Base-by-base conservation (phyloP, 2,797 vertebrate genomes). In the Pipistrellus kuhlii region DNA sequence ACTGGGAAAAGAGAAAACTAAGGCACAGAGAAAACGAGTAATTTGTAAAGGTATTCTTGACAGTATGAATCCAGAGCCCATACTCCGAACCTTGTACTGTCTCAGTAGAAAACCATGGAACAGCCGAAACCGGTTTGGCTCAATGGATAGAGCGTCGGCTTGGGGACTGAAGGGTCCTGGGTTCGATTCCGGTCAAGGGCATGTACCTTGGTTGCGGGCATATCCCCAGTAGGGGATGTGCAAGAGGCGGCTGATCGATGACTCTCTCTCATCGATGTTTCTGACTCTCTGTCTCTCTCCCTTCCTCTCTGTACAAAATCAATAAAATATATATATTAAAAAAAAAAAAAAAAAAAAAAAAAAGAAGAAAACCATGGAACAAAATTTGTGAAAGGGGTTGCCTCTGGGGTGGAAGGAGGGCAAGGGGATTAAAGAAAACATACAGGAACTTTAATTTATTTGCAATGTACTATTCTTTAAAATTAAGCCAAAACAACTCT, bases 381-480 rank as follows among this genome's bases (percentile, higher is more conserved):
- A 35, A 57, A 85, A 76, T 51, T 46, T 88, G 55, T 76, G 15
- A 83, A 92, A 78, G 14, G 25, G 30, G 72, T 53, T 75, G n/a
- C 23, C n/a, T 83, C 44, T 86, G 53, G 57, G 38, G 80, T 15
- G 27, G 38, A 78, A 93, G 4, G 1, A 64, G 30, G 8, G 20
- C 68, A 88, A 30, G 4, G 25, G 51, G 38, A 89, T 4, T 53
- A 8, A 73, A 64, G 3, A 51, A 51, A 92, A 76, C 25, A 93
- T 0, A 48, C 35, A 66, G 13, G 77, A 92, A 41, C 25, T 89
- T 72, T 21, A 78, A 44, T 59, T 82, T 86, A 68, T 35, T 82
- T 86, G 46, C 66, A 85, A 59, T 77, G 30, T 53, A 69, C 81
- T 93, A 59, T 44, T 64, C 66, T 84, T 92, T 88, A 81, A 93